Evolutionary conservation across 2,888 invertebrate genomes (phyloP).

Genomic region (Cerastis leucographa): DNA sequence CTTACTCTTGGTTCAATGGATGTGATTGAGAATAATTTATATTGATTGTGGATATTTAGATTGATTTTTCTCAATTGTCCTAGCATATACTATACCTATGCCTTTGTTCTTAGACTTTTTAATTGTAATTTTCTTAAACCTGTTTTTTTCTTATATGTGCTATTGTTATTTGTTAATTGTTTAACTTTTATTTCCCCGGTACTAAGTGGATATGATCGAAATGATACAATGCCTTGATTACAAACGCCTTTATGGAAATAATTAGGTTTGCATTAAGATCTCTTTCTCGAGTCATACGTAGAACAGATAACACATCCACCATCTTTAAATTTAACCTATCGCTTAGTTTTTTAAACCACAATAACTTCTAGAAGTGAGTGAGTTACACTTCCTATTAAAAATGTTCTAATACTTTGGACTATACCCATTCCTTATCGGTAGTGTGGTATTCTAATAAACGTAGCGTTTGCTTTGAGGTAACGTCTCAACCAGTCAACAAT

Average conservation of each 20-base stretch:
- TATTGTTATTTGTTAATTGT: constrained; percentile 35
- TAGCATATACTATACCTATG: background rate
- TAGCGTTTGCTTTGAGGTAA: too few species aligned
- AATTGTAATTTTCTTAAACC: background rate
- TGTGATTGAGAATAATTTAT: constrained; percentile 28
- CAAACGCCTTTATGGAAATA: background rate
- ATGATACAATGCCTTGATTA: background rate
- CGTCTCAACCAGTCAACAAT: too few species aligned
- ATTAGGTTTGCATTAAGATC: background rate
- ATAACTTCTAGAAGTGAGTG: background rate
- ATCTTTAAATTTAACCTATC: background rate
- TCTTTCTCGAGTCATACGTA: background rate
- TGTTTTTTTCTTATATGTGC: background rate
- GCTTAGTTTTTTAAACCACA: background rate
- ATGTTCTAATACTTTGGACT: background rate
- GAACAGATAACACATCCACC: background rate
- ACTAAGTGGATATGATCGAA: background rate
- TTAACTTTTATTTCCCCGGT: constrained; percentile 8
- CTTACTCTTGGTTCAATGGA: constrained; percentile 45
- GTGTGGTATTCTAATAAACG: too few species aligned
- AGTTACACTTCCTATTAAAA: background rate
- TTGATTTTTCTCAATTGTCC: background rate
- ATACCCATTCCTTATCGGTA: constrained; percentile 10
- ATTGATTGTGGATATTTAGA: constrained; percentile 29
- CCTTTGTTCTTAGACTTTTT: constrained; percentile 24